Base-by-base conservation (phyloP, 2,888 invertebrate species). In the Drymonia ruficornis region DNA sequence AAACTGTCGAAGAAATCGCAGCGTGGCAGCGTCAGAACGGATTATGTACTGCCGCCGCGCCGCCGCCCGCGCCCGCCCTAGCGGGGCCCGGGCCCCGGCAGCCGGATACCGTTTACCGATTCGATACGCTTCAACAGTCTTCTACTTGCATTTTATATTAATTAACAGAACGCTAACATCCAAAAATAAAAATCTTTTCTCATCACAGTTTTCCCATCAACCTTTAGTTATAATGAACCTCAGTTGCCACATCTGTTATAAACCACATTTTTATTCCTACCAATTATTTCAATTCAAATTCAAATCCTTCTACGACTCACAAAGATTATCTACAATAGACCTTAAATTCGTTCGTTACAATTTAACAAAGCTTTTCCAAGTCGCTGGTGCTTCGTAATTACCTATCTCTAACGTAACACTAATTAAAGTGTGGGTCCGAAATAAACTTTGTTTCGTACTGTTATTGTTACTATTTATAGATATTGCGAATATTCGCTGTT, bases 91-190 rank as follows among this genome's bases (percentile, higher is more conserved):
- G 15, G 38, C 38, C 7, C 13, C 2, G 38, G 38, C 15, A 38
- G 55, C 58, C 58, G 51, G 66, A 67, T 61, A 70, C 73, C 70
- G 63, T 66, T 70, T 68, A 67, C 70, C 67, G 61, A 76, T 76
- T 72, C 64, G 70, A 62, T 70, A 76, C 74, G 78, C 79, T 78
- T 63, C 76, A 74, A 67, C 68, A 70, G 80, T 78, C 75, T 77
- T 78, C 59, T 67, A 65, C 71, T 69, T 72, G 70, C 71, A 70
- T 72, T 77, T 68, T 65, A 74, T 74, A 74, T 70, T 71, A 77
- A 77, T 67, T 68, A 66, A 68, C 70, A 68, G 58, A 65, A 63
- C 59, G 7, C n/a, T 6, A n/a, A 13, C n/a, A 28, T 4, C 13
- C 8, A 43, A 19, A 43, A 19, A 43, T 4, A 15, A 28, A 28